Conservation (phyloP, 2,113 vertebrate genomes). For the Cariama cristata region DNA sequence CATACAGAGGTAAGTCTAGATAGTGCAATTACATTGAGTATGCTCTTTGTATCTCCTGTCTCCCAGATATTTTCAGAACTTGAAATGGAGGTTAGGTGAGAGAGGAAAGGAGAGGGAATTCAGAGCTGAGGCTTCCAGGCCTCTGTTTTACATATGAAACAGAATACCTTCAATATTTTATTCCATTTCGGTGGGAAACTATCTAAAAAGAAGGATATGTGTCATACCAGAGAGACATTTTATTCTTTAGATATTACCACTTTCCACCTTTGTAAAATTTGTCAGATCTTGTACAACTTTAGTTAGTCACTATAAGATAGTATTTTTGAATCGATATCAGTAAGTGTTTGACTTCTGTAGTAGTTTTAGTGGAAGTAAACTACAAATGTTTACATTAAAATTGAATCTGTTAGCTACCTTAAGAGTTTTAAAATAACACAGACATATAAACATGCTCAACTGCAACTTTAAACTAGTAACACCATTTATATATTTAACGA, state of each 20-base stretch:
- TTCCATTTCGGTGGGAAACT: background rate
- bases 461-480: background rate
- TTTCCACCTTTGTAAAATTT: background rate
- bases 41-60: background rate
- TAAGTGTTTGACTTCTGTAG: background rate
- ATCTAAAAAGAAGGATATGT: background rate
- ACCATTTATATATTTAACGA: background rate
- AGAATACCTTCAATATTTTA: background rate
- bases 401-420: background rate
- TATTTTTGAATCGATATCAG: background rate
- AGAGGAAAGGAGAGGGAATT: background rate
- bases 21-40: fast-evolving
- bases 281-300: background rate
- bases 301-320: background rate
- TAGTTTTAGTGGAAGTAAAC: background rate
- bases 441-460: background rate
- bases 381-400: background rate
- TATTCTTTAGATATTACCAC: background rate
- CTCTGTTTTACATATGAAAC: background rate
- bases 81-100: background rate
- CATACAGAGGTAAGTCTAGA: background rate
- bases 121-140: background rate
- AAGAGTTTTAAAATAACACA: background rate
- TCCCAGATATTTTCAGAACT: background rate
- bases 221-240: background rate